Base-by-base conservation (phyloP, 2,888 invertebrate genomes). In the Hydraecia micacea region DNA sequence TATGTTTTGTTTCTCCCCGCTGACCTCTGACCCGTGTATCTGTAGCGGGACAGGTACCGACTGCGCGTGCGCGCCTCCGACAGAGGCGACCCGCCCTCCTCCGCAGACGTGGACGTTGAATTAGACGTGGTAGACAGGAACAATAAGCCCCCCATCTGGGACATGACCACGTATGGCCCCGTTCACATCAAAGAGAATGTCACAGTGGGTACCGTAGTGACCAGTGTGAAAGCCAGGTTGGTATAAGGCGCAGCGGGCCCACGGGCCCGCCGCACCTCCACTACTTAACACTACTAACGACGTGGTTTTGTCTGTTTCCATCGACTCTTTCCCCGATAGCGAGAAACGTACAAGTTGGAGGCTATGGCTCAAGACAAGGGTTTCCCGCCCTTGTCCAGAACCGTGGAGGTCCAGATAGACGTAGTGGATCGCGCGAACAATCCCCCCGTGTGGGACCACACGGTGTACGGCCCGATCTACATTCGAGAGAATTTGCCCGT, bases 291-390 rank as follows among this genome's bases (percentile, higher is more conserved):
- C 97, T 97, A 97, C 97, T 97, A 97, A 97, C 97, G 97, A 97
- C 97, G 97, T 97, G 97, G 97, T 97, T 97, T 97, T 97, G 97
- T 97, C 97, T 97, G 97, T 97, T 97, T 97, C 97, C 97, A 97
- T 97, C 97, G 95, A 95, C 95, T 97, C 97, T 97, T 96, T 97
- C 97, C 96, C 96, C 96, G 96, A 95, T 98, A 99, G 99, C 98
- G 99, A 97, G 99, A 99, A 98, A 98, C 99, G 96, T 99, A 99
- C 98, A 99, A 98, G 98, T 98, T 99, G 98, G 99, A 99, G 98
- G 99, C 99, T 97, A 99, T 98, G 98, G 99, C 99, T 97, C 98
- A 99, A 98, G 99, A 99, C 97, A 99, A 99, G 97, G 99, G 99
- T 96, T 98, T 98, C 97, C 99, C 99, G 96, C 98, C 99, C 97